A percentile compares a stretch with the other conserved stretches of the same genome.
phyloP scores from a whole-genome alignment of 2,888 invertebrate genomes.

The Endotricha flammealis region DNA sequence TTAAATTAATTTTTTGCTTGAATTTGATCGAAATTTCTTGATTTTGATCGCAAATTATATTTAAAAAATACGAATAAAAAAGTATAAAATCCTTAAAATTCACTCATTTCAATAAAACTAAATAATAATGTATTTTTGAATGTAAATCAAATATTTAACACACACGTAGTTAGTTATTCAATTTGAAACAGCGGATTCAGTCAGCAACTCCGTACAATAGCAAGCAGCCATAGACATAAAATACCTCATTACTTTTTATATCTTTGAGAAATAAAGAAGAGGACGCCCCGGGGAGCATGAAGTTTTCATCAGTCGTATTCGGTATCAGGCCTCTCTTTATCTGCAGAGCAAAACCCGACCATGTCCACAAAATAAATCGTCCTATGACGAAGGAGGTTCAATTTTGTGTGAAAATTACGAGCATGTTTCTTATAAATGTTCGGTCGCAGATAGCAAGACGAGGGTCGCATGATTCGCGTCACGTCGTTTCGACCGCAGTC shows the following conservation, averaged over 20 bases:
- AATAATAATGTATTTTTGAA: too few relatives aligned
- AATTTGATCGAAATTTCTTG: too few relatives aligned
- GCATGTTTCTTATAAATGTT: conserved; percentile 38
- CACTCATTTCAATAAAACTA: too few relatives aligned
- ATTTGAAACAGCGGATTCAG: conserved; percentile 27
- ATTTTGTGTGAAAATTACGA: conserved; percentile 62
- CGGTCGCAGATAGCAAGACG: conserved; percentile 33
- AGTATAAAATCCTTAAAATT: too few relatives aligned
- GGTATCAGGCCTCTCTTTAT: conserved; percentile 46
- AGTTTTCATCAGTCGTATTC: conserved; percentile 45
- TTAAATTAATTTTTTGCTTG: too few relatives aligned
- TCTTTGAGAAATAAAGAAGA: conserved; percentile 55
- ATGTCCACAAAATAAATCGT: conserved; percentile 60
- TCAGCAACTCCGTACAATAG: conserved; percentile 43
- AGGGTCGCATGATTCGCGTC: conserved; percentile 48
- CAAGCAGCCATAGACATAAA: conserved; percentile 49
- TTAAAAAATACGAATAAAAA: too few relatives aligned
- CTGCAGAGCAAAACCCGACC: conserved; percentile 42
- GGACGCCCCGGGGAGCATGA: conserved; percentile 40
- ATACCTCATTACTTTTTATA: conserved; percentile 66
- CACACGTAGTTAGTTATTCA: not conserved
- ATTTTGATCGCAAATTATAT: conserved; percentile 7
- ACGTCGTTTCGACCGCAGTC: conserved; percentile 46
- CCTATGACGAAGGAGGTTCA: conserved; percentile 52
- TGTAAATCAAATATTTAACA: too few relatives aligned